Base-by-base conservation (phyloP, 2,797 vertebrate genomes). In the Myioborus melanocephalus region DNA sequence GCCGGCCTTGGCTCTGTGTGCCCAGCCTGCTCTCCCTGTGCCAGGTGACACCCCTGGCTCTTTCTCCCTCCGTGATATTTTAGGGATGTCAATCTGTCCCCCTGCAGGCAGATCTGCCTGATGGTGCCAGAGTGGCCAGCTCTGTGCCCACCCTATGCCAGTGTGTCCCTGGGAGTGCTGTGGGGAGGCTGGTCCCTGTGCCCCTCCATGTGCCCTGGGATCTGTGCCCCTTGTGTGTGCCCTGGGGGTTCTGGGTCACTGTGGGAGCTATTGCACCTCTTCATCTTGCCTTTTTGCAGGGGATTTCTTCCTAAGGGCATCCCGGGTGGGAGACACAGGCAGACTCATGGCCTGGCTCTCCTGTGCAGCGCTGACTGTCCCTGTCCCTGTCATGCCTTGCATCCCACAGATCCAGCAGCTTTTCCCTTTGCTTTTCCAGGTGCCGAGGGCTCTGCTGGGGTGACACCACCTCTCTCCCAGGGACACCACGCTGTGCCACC, bases 361-460 rank as follows among this genome's bases (percentile, higher is more conserved):
- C 17, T 0, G 0, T 37, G 57, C 56, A 60, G 23, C 18, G 9
- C 37, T 14, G 18, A 14, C 19, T 35, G 52, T 10, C 20, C 16
- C 14, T 22, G 27, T 41, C 22, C 18, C 49, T 24, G 4, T 12
- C 6, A 11, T 12, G 0, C 21, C 19, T 78, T 37, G 41, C 61
- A 52, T 52, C 24, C 46, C 0, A 0, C 44, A 65, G 50, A 59
- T 37, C 12, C 55, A 70, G 28, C 0, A 0, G 27, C 63, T 87
- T 61, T 81, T 73, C 68, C 68, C 26, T 93, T 92, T 20, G 8
- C 53, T 77, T 89, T 88, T 87, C 28, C 84, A 97, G 96, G 90
- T 80, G 87, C 87, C 0, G 0, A 83, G 35, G 27, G 37, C 64
- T 83, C 70, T 65, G 35, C 47, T 0, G 1, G 46, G 50, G 52